These are phyloP conservation scores for Nettapus auritus DNA, from an alignment of 2,113 vertebrate genomes.

Conservation along the genomic window DNA sequence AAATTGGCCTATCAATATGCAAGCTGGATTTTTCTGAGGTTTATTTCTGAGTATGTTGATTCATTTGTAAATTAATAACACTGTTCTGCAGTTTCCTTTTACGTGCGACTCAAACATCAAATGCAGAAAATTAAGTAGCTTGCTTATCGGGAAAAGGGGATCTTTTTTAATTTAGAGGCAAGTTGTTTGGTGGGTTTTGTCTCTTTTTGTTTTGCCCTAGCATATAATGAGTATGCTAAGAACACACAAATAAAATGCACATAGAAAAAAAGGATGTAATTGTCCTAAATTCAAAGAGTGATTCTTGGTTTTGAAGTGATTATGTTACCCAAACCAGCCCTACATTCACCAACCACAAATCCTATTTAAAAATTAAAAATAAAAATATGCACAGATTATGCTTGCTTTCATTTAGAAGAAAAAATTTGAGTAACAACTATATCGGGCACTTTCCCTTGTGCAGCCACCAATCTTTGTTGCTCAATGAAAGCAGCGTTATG, in stretches of 20 bases:
- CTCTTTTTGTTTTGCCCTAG: neutral
- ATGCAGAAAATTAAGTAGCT: neutral
- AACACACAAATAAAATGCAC: neutral
- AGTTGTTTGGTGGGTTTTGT: neutral
- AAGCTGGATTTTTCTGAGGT: neutral
- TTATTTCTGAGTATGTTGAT: neutral
- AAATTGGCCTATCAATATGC: neutral
- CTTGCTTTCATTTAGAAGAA: neutral
- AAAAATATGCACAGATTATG: neutral
- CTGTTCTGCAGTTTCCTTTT: conserved; percentile 11
- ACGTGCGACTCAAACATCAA: neutral
- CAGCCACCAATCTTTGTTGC: neutral
- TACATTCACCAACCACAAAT: neutral
- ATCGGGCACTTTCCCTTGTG: neutral
- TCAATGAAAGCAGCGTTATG: neutral
- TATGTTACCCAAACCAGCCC: neutral
- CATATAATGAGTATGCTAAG: neutral
- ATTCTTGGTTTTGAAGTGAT: neutral
- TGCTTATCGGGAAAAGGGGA: neutral
- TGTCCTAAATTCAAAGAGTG: neutral
- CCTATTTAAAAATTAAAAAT: neutral
- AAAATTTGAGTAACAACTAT: neutral
- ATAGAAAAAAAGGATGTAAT: neutral
- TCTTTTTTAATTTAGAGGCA: neutral
- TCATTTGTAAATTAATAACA: conserved; percentile 25